Base-by-base conservation (phyloP, 35 echinoderm and acorn worm genomes). In the Ophiothrix spiculata region DNA sequence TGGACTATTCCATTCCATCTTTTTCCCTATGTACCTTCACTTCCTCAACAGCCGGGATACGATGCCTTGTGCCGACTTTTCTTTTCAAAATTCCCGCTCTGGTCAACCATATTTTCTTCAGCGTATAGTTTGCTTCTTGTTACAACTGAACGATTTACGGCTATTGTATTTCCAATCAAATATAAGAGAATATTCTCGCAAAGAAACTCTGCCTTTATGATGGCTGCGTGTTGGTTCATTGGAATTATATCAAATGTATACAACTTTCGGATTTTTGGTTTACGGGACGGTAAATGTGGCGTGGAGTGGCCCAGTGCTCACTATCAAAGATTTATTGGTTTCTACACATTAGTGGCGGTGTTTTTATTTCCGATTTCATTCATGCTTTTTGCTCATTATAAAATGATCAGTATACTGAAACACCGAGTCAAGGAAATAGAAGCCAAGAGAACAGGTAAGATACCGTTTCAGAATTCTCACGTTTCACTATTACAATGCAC, bases 111-210 rank as follows among this genome's bases (percentile, higher is more conserved):
- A 34, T 89, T 90, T 60, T 77, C 87, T 21, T 97, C 94, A 11
- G 87, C 89, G 6, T 93, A 89, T 56, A 97, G 90, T 49, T 87
- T 97, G 10, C 78, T 89, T 0, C 80, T 83, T 29, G 87, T 97
- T 13, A 89, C 87, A 39, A 36, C 93, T 25, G 94, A 97, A 79
- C 83, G 94, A 11, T 97, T 86, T 79, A 82, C 90, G 40, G 94
- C 94, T 11, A 90, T 97, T 16, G 94, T 93, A 33, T 83, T 93
- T 74, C 94, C 94, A 0, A 87, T 93, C 0, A 81, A 90, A 45
- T 90, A 97, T 64, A 90, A 97, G 42, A 39, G 25, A 1, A 83
- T 91, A 1, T 90, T 87, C 77, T 86, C 83, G 1, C 33, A 63
- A 14, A 45, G 77, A 36, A 86, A 87, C 56, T 84, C 87, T 21